A percentile compares a stretch with the other conserved stretches of the same genome.
Evolutionary conservation across 2,113 vertebrate genomes (phyloP).

Genomic region (Cathartes aura): DNA sequence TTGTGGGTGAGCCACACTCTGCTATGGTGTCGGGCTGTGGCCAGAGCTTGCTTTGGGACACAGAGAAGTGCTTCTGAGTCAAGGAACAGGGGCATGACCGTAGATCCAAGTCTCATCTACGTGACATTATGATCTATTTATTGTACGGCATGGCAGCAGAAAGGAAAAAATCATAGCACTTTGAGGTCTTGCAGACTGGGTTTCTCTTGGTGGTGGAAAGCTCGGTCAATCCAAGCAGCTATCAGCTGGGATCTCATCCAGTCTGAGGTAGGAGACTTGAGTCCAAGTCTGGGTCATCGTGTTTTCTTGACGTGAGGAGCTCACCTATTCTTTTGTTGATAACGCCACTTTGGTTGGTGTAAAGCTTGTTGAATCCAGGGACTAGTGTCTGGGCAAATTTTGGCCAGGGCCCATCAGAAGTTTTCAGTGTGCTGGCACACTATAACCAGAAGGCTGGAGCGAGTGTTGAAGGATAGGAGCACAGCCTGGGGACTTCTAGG

Average conservation of each 20-base stretch:
- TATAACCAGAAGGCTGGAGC: background rate
- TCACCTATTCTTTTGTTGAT: background rate
- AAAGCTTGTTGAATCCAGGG: background rate
- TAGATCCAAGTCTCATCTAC: background rate
- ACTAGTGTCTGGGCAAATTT: background rate
- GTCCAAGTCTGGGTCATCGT: accelerated
- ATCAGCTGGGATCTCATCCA: background rate
- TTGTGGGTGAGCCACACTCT: background rate
- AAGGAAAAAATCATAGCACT: background rate
- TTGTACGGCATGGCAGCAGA: background rate
- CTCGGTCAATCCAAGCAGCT: background rate
- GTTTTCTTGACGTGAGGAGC: background rate
- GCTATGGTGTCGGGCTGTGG: background rate
- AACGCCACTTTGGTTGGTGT: background rate
- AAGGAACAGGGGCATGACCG: background rate
- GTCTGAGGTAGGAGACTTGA: background rate
- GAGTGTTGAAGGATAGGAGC: background rate
- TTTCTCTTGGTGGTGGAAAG: background rate
- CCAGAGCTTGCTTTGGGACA: background rate
- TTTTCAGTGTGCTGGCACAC: background rate
- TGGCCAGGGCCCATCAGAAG: background rate
- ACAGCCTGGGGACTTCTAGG: background rate
- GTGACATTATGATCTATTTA: background rate
- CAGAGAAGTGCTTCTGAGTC: background rate
- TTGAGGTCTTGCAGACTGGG: background rate